phyloP scores from a whole-genome alignment of 1,140 invertebrate species.

The Panagrolaimus sp. region DNA sequence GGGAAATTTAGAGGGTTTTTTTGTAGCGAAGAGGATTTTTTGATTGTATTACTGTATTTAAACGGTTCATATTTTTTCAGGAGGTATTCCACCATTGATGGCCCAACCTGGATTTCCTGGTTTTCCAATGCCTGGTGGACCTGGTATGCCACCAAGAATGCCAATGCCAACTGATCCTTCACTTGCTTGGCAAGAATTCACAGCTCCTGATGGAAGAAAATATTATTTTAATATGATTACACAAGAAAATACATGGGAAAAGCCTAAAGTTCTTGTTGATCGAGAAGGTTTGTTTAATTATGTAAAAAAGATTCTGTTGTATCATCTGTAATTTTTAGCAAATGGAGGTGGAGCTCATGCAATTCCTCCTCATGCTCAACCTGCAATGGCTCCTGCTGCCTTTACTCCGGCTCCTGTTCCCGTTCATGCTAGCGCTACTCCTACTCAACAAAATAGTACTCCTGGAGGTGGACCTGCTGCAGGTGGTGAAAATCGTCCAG shows the following conservation, averaged over 20 bases:
- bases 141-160: slow-evolving; percentile 65
- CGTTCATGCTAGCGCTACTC: slow-evolving; percentile 9
- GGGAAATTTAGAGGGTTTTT: slow-evolving; percentile 15
- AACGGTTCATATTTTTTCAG: background rate
- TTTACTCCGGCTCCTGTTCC: background rate
- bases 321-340: background rate
- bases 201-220: slow-evolving; percentile 54
- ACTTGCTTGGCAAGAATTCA: slow-evolving; percentile 55
- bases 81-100: background rate
- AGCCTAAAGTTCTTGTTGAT: slow-evolving; percentile 81
- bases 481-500: slow-evolving; percentile 69
- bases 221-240: slow-evolving; percentile 95
- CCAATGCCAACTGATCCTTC: slow-evolving; percentile 65
- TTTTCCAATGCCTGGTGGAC: background rate
- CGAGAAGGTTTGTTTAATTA: slow-evolving; percentile 71
- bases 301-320: background rate
- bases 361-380: slow-evolving; percentile 22
- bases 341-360: slow-evolving; percentile 8
- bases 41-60: too few species aligned
- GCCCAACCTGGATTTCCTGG: background rate
- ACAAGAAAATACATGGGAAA: slow-evolving; percentile 92
- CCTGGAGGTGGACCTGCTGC: slow-evolving; percentile 53
- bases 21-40: background rate
- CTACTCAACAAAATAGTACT: slow-evolving; percentile 61
- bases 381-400: slow-evolving; percentile 38